Base-by-base conservation (phyloP, 1,140 invertebrate genomes). In the Aphidius ervi region DNA sequence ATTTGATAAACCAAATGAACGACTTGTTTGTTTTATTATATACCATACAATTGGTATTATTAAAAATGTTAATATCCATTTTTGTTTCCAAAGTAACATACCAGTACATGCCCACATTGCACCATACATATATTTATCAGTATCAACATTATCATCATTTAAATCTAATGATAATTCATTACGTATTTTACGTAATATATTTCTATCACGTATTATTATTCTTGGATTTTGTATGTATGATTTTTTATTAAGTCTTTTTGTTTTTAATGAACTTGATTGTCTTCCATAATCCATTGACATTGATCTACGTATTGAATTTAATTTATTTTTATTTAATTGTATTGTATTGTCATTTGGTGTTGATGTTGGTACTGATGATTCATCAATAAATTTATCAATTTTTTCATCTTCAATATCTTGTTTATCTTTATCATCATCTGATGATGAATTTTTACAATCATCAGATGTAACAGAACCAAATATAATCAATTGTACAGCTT, bases 71-170 rank as follows among this genome's bases (percentile, higher is more conserved):
- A 90, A 69, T n/a, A 91, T 73, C 83, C 87, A 88, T 59, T 86
- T 78, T 65, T 90, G 84, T 63, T 86, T 84, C 84, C 87, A 92
- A 10, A 91, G 74, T 59, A 88, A 77, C 70, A 91, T 87, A 8
- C 87, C 78, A 6, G 85, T 71, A 68, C 90, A 89, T 2, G 85
- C 84, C 76, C 87, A 89, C 41, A 88, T 63, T 16, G 90, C 79
- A 23, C 83, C 83, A 64, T 86, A 86, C 64, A 91, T 82, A 63
- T 87, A 90, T 54, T 79, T 81, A 65, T 85, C 83, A 40, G 84
- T 85, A 61, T 80, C 71, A 10, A 74, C 73, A 23, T 73, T 65
- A 31, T 75, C 64, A 45, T 74, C 68, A 9, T 74, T 69, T 0
- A 31, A 31, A 31, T 31, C 23, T 3, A 31, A 4, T 31, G 23